Evolutionary conservation across 2,113 vertebrate species (phyloP).

Genomic region (Phylloscopus whistleri): DNA sequence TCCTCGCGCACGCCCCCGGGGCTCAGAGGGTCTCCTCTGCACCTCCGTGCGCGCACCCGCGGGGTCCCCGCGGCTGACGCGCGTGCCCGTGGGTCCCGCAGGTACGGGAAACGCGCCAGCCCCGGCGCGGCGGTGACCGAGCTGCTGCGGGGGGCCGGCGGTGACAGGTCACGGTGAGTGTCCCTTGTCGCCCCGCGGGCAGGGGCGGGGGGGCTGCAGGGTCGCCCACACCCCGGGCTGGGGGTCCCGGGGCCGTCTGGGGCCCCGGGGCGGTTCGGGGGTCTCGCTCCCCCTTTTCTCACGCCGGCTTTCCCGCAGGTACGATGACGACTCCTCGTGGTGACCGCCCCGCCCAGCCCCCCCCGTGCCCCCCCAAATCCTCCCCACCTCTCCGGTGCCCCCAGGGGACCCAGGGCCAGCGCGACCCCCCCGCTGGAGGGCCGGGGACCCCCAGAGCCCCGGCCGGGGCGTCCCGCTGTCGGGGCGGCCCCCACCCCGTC

Average conservation of each 20-base stretch:
- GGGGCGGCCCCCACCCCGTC: too few relatives aligned
- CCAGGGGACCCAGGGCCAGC: background rate
- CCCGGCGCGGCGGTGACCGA: slow-evolving; percentile 64
- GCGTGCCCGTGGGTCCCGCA: background rate
- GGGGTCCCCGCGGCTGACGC: background rate
- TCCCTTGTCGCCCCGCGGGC: background rate
- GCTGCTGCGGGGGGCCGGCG: slow-evolving; percentile 70
- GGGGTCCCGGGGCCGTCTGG: background rate
- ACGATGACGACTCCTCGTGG: slow-evolving; percentile 76
- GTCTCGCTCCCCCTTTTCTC: background rate
- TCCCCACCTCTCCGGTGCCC: background rate
- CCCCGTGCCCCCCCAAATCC: background rate
- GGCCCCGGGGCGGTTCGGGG: background rate
- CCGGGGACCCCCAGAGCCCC: background rate
- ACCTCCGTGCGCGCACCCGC: fast-evolving
- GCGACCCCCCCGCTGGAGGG: background rate
- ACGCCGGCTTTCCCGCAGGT: slow-evolving; percentile 59
- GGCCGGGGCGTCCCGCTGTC: background rate
- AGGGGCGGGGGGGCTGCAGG: background rate
- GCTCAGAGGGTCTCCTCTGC: background rate
- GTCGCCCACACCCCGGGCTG: background rate
- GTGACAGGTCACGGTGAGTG: slow-evolving; percentile 76
- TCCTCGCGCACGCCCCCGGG: too few relatives aligned
- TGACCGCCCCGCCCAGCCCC: slow-evolving; percentile 42
- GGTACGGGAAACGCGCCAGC: slow-evolving; percentile 86